Evolutionary conservation across 2,888 invertebrate species (phyloP).

Genomic region (Rotaria macrura): DNA sequence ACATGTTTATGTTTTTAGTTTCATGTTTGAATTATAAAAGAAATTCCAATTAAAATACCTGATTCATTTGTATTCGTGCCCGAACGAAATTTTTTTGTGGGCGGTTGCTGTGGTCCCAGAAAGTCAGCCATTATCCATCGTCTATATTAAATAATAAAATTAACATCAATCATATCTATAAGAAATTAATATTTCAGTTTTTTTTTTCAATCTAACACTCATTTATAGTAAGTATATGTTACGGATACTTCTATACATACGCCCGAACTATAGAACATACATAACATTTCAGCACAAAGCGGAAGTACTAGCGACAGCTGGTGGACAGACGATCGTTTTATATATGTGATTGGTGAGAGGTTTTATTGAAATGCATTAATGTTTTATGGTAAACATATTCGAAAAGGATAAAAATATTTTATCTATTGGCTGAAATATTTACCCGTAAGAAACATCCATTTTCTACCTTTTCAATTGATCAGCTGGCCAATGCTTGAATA

Average conservation of each 20-base stretch:
- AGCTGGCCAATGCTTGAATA: not conserved
- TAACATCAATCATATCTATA: not conserved
- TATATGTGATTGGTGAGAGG: not conserved
- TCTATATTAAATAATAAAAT: not conserved
- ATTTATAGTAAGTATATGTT: not conserved
- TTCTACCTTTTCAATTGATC: not conserved
- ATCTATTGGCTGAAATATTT: not conserved
- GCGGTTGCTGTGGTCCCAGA: not conserved
- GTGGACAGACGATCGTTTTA: not conserved
- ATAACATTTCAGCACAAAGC: not conserved
- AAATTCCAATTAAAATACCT: too few species aligned
- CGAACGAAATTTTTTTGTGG: not conserved
- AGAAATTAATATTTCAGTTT: not conserved
- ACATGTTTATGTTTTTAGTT: not conserved
- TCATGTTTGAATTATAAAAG: too few species aligned
- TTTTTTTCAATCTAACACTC: not conserved
- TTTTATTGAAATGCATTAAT: not conserved
- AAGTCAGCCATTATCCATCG: slow-evolving; percentile 4
- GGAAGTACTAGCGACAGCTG: slow-evolving; percentile 6
- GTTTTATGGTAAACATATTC: not conserved
- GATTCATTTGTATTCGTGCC: not conserved
- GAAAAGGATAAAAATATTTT: not conserved
- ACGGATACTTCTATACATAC: not conserved
- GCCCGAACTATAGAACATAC: not conserved
- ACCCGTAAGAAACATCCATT: not conserved